Conservation (phyloP, 2,113 vertebrate genomes). For the Oreochromis niloticus region DNA sequence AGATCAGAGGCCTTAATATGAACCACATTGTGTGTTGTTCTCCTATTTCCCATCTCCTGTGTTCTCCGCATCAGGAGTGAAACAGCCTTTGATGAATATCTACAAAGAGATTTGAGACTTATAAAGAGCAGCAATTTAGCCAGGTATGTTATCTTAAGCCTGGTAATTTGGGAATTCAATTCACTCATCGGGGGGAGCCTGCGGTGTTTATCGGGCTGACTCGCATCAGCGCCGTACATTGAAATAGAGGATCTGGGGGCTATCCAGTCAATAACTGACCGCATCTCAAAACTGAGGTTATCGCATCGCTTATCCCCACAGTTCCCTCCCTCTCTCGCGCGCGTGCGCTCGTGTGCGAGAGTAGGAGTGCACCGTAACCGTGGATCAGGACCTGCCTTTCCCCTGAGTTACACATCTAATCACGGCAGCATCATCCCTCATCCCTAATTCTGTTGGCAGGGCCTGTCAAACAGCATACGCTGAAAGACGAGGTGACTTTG, state of each 20-base stretch:
- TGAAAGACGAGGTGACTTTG: slow-evolving; percentile 69
- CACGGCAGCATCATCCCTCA: slow-evolving; percentile 59
- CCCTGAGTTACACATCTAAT: slow-evolving; percentile 63
- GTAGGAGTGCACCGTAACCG: background rate
- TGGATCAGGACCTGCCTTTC: slow-evolving; percentile 20
- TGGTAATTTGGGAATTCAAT: slow-evolving; percentile 56
- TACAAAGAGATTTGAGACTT: slow-evolving; percentile 59
- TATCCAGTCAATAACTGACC: slow-evolving; percentile 32
- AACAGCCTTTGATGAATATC: slow-evolving; percentile 65
- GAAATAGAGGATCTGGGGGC: slow-evolving; percentile 18
- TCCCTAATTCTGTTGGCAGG: slow-evolving; percentile 67
- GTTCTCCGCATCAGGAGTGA: slow-evolving; percentile 48
- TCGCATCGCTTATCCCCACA: background rate
- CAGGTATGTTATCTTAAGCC: slow-evolving; percentile 69
- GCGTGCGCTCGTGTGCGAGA: background rate
- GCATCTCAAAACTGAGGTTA: slow-evolving; percentile 20
- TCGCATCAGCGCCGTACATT: background rate
- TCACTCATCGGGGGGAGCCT: slow-evolving; percentile 19
- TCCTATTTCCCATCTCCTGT: slow-evolving; percentile 45
- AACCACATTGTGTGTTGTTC: slow-evolving; percentile 58
- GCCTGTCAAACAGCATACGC: slow-evolving; percentile 66
- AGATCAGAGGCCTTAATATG: slow-evolving; percentile 60
- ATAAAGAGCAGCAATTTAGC: slow-evolving; percentile 58
- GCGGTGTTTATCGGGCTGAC: slow-evolving; percentile 36
- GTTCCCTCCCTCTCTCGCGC: fast-evolving